Conservation (phyloP, 1,140 invertebrate species). For the Thalassaphorura encarpata region DNA sequence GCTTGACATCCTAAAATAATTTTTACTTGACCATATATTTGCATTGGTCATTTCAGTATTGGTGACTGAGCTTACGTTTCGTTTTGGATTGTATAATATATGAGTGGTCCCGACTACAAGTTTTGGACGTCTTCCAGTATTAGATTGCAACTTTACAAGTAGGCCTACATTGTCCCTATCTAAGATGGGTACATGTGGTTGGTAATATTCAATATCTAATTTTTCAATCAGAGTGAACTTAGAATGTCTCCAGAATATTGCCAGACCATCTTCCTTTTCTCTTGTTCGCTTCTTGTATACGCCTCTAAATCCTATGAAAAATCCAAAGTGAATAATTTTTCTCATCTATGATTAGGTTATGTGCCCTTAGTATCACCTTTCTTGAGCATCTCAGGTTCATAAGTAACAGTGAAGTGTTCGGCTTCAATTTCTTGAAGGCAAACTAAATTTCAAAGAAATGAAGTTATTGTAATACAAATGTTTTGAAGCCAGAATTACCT, state of each 20-base stretch:
- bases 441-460: constrained; percentile 61
- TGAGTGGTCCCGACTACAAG: constrained; percentile 84
- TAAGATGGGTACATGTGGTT: constrained; percentile 45
- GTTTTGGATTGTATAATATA: constrained; percentile 79
- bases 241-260: constrained; percentile 60
- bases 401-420: constrained; percentile 56
- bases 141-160: constrained; percentile 58
- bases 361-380: constrained; percentile 34
- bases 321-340: neutral
- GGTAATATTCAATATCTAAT: constrained; percentile 50
- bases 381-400: constrained; percentile 39
- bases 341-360: neutral
- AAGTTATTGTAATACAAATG: constrained; percentile 59
- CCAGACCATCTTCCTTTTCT: constrained; percentile 64
- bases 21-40: neutral
- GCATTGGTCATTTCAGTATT: constrained; percentile 3
- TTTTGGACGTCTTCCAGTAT: constrained; percentile 37
- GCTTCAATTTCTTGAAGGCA: constrained; percentile 80
- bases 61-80: constrained; percentile 38
- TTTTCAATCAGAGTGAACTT: constrained; percentile 53
- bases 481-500: constrained; percentile 60
- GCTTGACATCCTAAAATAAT: constrained; percentile 58
- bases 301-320: constrained; percentile 48
- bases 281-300: constrained; percentile 66
- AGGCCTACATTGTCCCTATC: constrained; percentile 81